phyloP scores from a whole-genome alignment of 2,888 invertebrate genomes.

The Fabriciana adippe region DNA sequence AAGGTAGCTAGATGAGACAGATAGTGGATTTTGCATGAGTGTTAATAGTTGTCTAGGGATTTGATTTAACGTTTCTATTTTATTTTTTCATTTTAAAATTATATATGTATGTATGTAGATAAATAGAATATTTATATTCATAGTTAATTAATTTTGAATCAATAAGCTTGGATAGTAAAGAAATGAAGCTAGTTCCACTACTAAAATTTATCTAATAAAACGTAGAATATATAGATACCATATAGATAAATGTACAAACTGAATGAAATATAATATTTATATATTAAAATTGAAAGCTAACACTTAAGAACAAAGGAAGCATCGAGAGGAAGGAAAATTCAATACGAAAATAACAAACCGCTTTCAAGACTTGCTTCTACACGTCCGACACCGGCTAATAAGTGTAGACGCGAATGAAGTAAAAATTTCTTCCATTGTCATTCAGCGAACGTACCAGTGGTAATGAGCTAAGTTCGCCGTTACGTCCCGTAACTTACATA shows the following conservation, averaged over 20 bases:
- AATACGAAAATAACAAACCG: constrained; percentile 46
- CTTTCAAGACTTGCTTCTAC: constrained; percentile 56
- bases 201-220: neutral
- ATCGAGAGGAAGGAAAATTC: constrained; percentile 29
- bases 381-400: constrained; percentile 67
- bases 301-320: constrained; percentile 33
- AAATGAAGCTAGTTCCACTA: no score
- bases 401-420: constrained; percentile 66
- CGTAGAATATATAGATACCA: neutral
- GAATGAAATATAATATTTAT: constrained; percentile 15
- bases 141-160: no score
- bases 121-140: no score
- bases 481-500: constrained; percentile 79
- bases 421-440: constrained; percentile 77
- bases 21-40: neutral
- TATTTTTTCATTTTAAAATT: no score
- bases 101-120: no score
- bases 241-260: neutral
- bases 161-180: no score
- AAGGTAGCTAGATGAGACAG: neutral
- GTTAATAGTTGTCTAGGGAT: neutral
- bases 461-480: constrained; percentile 81
- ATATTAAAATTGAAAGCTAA: constrained; percentile 32
- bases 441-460: constrained; percentile 68
- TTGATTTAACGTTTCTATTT: no score